Evolutionary conservation across 2,797 vertebrate genomes (phyloP).

Genomic region (Sebastolobus alascanus): DNA sequence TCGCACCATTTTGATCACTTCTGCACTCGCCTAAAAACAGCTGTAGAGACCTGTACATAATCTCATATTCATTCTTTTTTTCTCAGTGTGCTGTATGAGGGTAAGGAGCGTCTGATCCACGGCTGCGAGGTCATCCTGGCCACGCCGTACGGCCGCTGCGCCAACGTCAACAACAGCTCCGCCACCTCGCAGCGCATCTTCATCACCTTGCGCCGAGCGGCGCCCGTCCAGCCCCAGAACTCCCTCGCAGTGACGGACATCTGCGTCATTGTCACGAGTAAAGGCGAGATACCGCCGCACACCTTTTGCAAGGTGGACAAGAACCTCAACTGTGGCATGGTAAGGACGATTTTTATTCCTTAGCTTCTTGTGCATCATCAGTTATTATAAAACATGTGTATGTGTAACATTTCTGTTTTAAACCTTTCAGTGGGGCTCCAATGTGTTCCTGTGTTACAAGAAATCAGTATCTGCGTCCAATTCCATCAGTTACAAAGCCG

Average conservation of each 20-base stretch:
- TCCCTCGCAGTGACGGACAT: constrained; percentile 97
- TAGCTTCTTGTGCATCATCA: neutral
- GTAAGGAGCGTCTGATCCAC: constrained; percentile 94
- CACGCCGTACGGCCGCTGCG: constrained; percentile 96
- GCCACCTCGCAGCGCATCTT: constrained; percentile 95
- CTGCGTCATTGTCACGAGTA: constrained; percentile 96
- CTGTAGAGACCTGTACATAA: neutral
- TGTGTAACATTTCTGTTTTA: neutral
- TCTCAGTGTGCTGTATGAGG: constrained; percentile 94
- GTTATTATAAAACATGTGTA: fast-evolving
- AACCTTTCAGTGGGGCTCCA: constrained; percentile 96
- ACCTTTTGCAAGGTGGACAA: constrained; percentile 99
- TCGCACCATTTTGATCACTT: neutral
- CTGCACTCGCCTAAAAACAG: neutral
- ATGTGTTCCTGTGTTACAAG: constrained; percentile 98
- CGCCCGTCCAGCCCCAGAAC: constrained; percentile 90
- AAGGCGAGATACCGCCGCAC: constrained; percentile 96
- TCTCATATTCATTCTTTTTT: neutral
- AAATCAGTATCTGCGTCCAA: constrained; percentile 97
- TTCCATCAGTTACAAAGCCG: constrained; percentile 96
- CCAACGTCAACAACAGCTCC: constrained; percentile 99
- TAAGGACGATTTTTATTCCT: constrained; percentile 67
- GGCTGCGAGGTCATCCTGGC: constrained; percentile 97
- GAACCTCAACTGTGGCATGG: constrained; percentile 99
- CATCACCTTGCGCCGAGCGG: constrained; percentile 92